These are phyloP conservation scores for Pseudomyrmex dendroicus DNA, from an alignment of 1,140 invertebrate species.

Conservation along the genomic window DNA sequence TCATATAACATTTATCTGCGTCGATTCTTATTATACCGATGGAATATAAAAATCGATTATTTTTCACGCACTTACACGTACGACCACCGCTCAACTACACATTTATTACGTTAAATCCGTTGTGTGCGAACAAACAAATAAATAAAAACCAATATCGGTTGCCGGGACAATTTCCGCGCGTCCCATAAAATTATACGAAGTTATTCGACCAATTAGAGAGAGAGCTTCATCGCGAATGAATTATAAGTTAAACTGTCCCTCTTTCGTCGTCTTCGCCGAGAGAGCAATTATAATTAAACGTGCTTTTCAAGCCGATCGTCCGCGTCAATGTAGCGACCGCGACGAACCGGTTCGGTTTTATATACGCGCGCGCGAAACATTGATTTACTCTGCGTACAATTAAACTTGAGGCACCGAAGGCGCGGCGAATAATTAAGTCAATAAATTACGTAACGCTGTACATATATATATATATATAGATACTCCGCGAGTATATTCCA, in stretches of 20 bases:
- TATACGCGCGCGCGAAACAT: neutral
- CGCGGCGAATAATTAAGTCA: slow-evolving; percentile 58
- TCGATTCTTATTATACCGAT: no score
- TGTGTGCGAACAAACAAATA: neutral
- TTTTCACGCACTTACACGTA: neutral
- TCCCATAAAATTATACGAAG: neutral
- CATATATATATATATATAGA: no score
- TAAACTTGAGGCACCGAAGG: slow-evolving; percentile 49
- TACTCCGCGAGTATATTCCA: neutral
- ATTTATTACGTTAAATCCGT: neutral
- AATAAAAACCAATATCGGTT: neutral
- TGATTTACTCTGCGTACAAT: slow-evolving; percentile 47
- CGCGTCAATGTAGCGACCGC: neutral
- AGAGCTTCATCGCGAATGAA: neutral
- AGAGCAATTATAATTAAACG: neutral
- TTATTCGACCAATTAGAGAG: neutral
- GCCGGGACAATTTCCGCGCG: neutral
- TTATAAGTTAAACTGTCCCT: neutral
- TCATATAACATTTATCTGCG: neutral
- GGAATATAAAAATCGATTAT: neutral
- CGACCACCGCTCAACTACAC: neutral
- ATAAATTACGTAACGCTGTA: slow-evolving; percentile 48
- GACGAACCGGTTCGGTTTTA: neutral
- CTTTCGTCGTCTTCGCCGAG: neutral
- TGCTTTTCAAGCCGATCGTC: neutral